Base-by-base conservation (phyloP, 1,140 invertebrate species). In the Zaprionus tsacasi region DNA sequence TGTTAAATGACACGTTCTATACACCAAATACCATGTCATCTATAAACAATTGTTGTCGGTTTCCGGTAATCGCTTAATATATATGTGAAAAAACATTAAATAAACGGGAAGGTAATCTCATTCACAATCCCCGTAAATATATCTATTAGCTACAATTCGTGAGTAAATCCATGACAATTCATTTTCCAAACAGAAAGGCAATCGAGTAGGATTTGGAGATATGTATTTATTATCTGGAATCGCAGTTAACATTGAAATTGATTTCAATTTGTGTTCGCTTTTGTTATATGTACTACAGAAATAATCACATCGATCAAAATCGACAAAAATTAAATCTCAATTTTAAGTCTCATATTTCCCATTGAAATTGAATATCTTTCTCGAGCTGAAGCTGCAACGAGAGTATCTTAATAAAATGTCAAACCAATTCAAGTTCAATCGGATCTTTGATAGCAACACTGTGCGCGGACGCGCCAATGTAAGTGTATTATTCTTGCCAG, bases 381-480 rank as follows among this genome's bases (percentile, higher is more conserved):
- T 17, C 6, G 13, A 2, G 15, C 17, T 40, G 2, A 7, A 40
- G 21, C 56, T 15, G 40, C 35, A 33, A 38, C 11, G 10, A 3
- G 30, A 35, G 7, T 40, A 45, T 43, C n/a, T 33, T 12, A 56
- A 13, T 7, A 56, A 10, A 17, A 72, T 72, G 83, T 50, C 80
- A 12, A 81, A 80, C 0, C 45, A 60, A 1, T 88, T 78, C 38
- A 80, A 70, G 11, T 83, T 87, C 6, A 59, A 48, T 15, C 38
- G 67, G 2, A 17, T 50, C 30, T 87, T 87, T 6, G 72, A 87
- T 54, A 78, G 80, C 65, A 40, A 60, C 21, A 88, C 83, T 6
- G 2, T 87, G 35, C 83, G 85, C 10, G 83, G 83, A 27, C 83
- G 83, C 6, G 83, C 83, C 45, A 87, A 87, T 54, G 83, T 87